Percentiles rank a stretch among this genome's conserved stretches.
These are phyloP conservation scores for Emydocephalus ijimae DNA, from an alignment of 2,113 vertebrate species.

Conservation along the genomic window DNA sequence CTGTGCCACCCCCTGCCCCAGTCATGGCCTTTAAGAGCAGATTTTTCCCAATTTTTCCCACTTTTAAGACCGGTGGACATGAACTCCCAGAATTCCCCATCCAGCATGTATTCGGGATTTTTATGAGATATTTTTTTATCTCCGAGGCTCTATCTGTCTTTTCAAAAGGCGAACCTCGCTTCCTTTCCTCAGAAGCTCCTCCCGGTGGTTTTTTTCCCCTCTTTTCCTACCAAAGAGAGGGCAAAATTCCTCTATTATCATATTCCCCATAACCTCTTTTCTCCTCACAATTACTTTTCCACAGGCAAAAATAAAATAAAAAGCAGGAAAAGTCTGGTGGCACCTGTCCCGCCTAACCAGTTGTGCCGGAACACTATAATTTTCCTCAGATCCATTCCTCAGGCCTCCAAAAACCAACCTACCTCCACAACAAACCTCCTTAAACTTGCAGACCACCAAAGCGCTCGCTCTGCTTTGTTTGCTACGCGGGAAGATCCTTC, in stretches of 20 bases:
- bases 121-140: background rate
- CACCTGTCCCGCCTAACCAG: background rate
- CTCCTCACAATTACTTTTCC: background rate
- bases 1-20: no score
- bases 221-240: background rate
- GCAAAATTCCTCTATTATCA: background rate
- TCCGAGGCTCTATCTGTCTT: background rate
- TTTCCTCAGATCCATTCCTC: background rate
- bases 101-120: background rate
- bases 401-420: fast-evolving
- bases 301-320: background rate
- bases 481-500: background rate
- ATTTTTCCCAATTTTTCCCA: no score
- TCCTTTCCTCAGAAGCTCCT: background rate
- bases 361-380: background rate
- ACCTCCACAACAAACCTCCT: background rate
- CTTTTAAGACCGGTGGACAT: background rate
- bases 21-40: no score
- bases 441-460: background rate
- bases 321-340: background rate
- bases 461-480: background rate
- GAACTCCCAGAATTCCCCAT: background rate
- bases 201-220: fast-evolving
- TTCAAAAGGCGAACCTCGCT: background rate
- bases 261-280: background rate